Evolutionary conservation across 2,888 invertebrate species (phyloP).

Genomic region (Hydroisotoma schaefferi): DNA sequence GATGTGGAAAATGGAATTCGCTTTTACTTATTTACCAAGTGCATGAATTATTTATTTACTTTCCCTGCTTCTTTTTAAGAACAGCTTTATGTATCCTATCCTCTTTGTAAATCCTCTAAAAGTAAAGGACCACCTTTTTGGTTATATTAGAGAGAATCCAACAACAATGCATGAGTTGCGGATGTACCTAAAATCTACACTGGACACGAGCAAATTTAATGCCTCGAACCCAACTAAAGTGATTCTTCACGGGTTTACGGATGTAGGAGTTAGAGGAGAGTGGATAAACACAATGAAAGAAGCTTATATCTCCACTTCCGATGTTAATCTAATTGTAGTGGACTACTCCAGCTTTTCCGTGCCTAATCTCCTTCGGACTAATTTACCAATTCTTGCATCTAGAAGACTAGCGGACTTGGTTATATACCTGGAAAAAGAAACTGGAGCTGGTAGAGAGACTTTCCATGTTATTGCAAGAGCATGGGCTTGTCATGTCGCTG

Average conservation of each 20-base stretch:
- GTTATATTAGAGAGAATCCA: slow-evolving; percentile 20
- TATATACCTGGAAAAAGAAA: slow-evolving; percentile 30
- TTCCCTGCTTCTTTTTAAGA: no score
- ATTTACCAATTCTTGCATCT: slow-evolving; percentile 26
- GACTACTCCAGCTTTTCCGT: slow-evolving; percentile 38
- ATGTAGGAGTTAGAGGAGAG: slow-evolving; percentile 37
- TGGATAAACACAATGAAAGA: slow-evolving; percentile 39
- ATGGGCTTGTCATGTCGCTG: slow-evolving; percentile 39
- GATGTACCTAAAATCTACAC: slow-evolving; percentile 9
- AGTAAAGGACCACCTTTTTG: no score
- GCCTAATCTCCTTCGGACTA: slow-evolving; percentile 29
- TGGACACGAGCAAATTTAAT: slow-evolving; percentile 29
- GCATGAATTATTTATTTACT: no score
- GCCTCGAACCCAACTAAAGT: slow-evolving; percentile 37
- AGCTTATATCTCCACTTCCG: slow-evolving; percentile 31
- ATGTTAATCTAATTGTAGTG: slow-evolving; percentile 42
- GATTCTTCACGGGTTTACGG: slow-evolving; percentile 44
- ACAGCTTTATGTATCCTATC: no score
- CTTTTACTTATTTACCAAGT: slow-evolving; percentile 11
- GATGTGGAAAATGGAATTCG: slow-evolving; percentile 2
- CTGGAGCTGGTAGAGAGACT: slow-evolving; percentile 19
- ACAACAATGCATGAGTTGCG: slow-evolving; percentile 25
- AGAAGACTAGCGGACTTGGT: slow-evolving; percentile 34
- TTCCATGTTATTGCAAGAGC: slow-evolving; percentile 43
- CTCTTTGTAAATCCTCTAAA: no score